Conservation (phyloP, 2,888 invertebrate genomes). For the Tetragnatha montana region DNA sequence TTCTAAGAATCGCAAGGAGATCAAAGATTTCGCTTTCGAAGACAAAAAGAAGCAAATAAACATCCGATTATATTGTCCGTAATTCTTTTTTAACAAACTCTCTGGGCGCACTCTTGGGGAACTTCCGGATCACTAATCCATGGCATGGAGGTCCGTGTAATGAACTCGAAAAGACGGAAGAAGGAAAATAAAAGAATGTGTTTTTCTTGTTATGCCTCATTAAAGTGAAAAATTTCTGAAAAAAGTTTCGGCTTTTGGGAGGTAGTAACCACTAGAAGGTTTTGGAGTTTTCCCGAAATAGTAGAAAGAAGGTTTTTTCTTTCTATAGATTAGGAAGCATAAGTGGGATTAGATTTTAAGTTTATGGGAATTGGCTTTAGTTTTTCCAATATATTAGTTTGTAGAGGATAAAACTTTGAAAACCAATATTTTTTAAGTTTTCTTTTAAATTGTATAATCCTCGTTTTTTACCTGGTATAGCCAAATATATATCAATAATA, state of each 20-base stretch:
- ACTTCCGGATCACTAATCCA: constrained; percentile 20
- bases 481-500: too few species aligned
- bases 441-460: too few species aligned
- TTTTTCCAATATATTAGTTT: too few species aligned
- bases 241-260: constrained; percentile 11
- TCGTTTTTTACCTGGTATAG: too few species aligned
- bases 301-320: not conserved
- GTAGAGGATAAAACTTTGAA: too few species aligned
- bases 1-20: constrained; percentile 3
- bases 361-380: too few species aligned
- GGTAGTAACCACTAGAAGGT: constrained; percentile 20
- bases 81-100: constrained; percentile 51
- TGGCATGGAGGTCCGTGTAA: constrained; percentile 31
- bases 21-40: constrained; percentile 48
- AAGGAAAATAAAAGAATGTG: constrained; percentile 22
- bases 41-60: constrained; percentile 45
- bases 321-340: not conserved
- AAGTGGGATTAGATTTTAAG: too few species aligned
- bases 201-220: constrained; percentile 35
- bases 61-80: constrained; percentile 55
- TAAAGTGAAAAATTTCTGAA: constrained; percentile 43
- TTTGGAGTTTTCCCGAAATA: constrained; percentile 2
- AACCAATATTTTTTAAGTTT: too few species aligned
- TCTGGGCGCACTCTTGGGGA: constrained; percentile 11
- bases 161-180: constrained; percentile 26